Conservation (phyloP, 2,113 vertebrate genomes). For the Sceloporus undulatus region DNA sequence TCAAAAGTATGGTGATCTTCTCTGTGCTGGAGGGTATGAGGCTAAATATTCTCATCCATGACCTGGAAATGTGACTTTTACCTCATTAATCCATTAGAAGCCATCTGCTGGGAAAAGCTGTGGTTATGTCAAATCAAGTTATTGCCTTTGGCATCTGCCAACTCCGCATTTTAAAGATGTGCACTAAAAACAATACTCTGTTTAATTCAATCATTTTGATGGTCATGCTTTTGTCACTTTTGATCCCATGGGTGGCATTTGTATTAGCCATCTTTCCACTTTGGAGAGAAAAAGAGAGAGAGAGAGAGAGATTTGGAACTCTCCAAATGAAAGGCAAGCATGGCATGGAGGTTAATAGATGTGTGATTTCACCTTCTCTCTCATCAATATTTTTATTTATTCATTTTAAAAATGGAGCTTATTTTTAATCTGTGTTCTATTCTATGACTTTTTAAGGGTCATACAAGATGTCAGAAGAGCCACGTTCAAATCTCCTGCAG, state of each 20-base stretch:
- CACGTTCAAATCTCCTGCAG: neutral
- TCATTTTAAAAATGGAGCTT: neutral
- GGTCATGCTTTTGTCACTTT: conserved; percentile 13
- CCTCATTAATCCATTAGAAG: conserved; percentile 62
- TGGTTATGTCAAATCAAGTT: conserved; percentile 41
- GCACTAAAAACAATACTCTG: conserved; percentile 33
- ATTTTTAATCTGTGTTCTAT: neutral
- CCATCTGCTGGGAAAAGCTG: conserved; percentile 65
- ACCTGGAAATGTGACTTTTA: conserved; percentile 59
- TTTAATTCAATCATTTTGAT: conserved; percentile 48
- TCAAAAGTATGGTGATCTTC: conserved; percentile 38
- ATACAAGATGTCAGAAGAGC: neutral
- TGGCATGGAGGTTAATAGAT: neutral
- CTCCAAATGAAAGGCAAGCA: neutral
- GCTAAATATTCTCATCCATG: conserved; percentile 58
- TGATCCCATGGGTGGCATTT: conserved; percentile 37
- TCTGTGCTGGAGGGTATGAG: conserved; percentile 36
- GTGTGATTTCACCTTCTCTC: neutral
- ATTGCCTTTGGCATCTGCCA: conserved; percentile 38
- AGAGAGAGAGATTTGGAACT: neutral
- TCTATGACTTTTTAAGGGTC: neutral
- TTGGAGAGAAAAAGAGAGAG: neutral
- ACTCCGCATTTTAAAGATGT: conserved; percentile 39
- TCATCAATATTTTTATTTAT: neutral
- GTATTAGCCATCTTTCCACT: conserved; percentile 12